Percentiles rank a stretch among this genome's conserved stretches.
Evolutionary conservation across 2,113 vertebrate genomes (phyloP).

Genomic region (Agelaius phoeniceus): DNA sequence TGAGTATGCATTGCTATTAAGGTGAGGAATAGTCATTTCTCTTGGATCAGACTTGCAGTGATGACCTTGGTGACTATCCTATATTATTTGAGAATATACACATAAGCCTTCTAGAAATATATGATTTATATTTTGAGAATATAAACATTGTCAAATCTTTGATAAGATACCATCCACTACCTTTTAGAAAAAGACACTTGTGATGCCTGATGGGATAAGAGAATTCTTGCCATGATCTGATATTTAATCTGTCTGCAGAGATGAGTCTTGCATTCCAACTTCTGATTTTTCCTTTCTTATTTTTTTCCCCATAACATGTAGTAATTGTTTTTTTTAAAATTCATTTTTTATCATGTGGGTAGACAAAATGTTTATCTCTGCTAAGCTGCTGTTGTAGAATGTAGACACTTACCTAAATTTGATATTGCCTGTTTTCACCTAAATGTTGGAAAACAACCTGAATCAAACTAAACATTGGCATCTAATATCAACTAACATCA

Average conservation of each 20-base stretch:
- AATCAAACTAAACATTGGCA: background rate
- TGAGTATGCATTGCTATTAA: background rate
- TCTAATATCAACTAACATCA: background rate
- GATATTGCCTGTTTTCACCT: background rate
- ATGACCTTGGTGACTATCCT: background rate
- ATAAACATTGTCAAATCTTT: background rate
- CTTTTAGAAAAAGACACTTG: background rate
- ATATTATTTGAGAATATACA: background rate
- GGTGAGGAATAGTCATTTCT: background rate
- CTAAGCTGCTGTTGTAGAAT: background rate
- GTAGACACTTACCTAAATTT: background rate
- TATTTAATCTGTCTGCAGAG: background rate
- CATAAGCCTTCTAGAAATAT: background rate
- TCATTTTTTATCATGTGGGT: background rate
- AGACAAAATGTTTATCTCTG: background rate
- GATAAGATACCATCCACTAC: background rate
- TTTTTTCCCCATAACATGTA: background rate
- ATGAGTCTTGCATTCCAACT: background rate
- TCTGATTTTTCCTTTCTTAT: background rate
- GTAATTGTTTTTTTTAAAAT: background rate
- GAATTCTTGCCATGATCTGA: background rate
- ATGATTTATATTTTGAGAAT: background rate
- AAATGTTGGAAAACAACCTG: background rate
- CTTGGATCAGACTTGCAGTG: background rate
- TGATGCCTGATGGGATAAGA: background rate